Base-by-base conservation (phyloP, 2,113 vertebrate genomes). In the Cheirogaleus medius region DNA sequence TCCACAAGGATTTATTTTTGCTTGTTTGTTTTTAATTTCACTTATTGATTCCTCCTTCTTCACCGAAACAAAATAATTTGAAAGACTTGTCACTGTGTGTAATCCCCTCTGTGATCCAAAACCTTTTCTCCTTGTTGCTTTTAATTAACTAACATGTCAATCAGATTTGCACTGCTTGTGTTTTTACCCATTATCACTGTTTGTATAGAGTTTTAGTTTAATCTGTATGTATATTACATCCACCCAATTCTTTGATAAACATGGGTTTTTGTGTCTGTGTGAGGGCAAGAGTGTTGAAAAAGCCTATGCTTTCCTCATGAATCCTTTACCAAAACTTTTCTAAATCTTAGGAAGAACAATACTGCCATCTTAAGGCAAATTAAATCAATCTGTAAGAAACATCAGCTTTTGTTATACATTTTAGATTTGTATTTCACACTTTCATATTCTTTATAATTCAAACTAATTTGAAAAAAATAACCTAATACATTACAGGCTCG, bases 331-430 rank as follows among this genome's bases (percentile, higher is more conserved):
- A 89, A 88, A 81, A 56, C 52, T 92, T 86, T 68, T 42, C 6
- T 32, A 95, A 95, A 91, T 96, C 29, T 97, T 91, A 34, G 86
- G 56, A 98, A 99, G 98, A 98, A 63, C 98, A 98, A 99, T 98
- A 98, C 82, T 98, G 99, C 99, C 99, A 98, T 98, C 98, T 99
- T 91, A 97, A 98, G 98, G 98, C 89, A 49, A 76, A 96, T 92
- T 4, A 71, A 89, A 94, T 95, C 85, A 78, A 8, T 91, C 92
- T 68, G 96, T 37, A 80, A 82, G 18, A 68, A 42, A 66, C 0
- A 1, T 0, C 14, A 68, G 6, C 15, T 89, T 97, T 94, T 88
- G 1, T 0, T 68, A 85, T 47, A 25, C 0, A 17, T 94, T 80
- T 78, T 60, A 47, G 21, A 32, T 83, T 77, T 87, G 42, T 69